Evolutionary conservation across 2,888 invertebrate genomes (phyloP), one percentile per base, ranked within the genome.

Genomic region (Stenotaenia linearis): DNA sequence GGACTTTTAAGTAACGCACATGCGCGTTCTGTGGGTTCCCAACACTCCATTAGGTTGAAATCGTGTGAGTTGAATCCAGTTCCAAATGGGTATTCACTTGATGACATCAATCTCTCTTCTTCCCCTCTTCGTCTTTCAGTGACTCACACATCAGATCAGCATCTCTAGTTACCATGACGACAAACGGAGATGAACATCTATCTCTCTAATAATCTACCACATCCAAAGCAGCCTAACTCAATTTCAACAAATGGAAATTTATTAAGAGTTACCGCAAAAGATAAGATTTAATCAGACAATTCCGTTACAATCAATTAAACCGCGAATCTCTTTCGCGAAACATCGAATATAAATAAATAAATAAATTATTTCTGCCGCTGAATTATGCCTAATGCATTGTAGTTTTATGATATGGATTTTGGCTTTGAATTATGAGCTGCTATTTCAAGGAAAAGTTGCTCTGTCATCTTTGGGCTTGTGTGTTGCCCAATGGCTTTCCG

Each of bases 401-500:
- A 10, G 25, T 28, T 69, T 69, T 25, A 28, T 69, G 28, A 28
- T 28, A 69, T 25, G 69, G 25, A 4, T 69, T 69, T 18, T 18
- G n/a, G n/a, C 18, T 45, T 28, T 25, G 28, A 69, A 28, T 28
- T 69, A 69, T 69, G 69, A 69, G 25, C 69, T 69, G 25, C 1
- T 25, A 28, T 23, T 28, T 69, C 69, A 69, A 69, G 69, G 69
- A 69, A 69, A 69, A 69, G 69, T 69, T 69, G 69, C 69, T 69
- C 28, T 69, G 69, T 69, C 69, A 69, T 69, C 69, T 69, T 69
- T 28, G 23, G 69, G 69, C 69, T 69, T 28, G 69, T 28, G 69
- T 69, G 69, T 69, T 69, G 69, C 69, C 69, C 69, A 69, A 69
- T 69, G 69, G 69, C 69, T 69, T 69, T 69, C 69, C 69, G 69